Conservation (phyloP, 2,888 invertebrate genomes). For the Euspilapteryx auroguttella region DNA sequence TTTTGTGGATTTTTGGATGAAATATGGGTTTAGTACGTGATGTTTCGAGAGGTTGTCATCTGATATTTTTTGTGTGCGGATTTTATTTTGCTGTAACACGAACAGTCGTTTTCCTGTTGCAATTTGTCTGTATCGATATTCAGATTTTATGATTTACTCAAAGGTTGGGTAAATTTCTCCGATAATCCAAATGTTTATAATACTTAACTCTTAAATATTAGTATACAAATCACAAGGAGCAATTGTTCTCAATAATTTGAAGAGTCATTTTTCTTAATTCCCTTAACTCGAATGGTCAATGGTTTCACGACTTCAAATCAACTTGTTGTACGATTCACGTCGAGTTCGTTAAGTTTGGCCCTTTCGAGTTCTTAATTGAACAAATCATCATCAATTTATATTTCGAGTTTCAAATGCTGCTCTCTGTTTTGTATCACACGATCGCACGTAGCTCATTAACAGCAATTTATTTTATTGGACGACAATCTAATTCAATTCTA, state of each 20-base stretch:
- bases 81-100: too few relatives aligned
- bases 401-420: constrained; percentile 11
- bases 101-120: too few relatives aligned
- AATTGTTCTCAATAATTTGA: constrained; percentile 2
- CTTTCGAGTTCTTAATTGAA: constrained; percentile 38
- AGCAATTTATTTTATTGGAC: constrained; percentile 6
- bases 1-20: background rate
- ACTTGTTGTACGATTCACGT: constrained; percentile 11
- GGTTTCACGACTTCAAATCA: constrained; percentile 20
- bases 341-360: constrained; percentile 13
- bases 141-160: too few relatives aligned
- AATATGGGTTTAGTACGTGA: constrained; percentile 3
- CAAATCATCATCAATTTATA: constrained; percentile 43
- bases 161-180: too few relatives aligned
- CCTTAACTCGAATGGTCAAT: constrained; percentile 10
- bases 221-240: background rate
- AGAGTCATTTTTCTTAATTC: constrained; percentile 6
- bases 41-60: background rate
- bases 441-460: constrained; percentile 23
- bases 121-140: too few relatives aligned
- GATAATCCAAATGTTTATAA: too few relatives aligned
- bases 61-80: background rate
- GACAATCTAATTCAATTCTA: background rate
- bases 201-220: too few relatives aligned
- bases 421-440: too few relatives aligned